Percentiles rank a stretch among this genome's conserved stretches.
These are phyloP conservation scores for Ariopsis seemanni DNA, from an alignment of 2,113 vertebrate genomes.

Conservation along the genomic window DNA sequence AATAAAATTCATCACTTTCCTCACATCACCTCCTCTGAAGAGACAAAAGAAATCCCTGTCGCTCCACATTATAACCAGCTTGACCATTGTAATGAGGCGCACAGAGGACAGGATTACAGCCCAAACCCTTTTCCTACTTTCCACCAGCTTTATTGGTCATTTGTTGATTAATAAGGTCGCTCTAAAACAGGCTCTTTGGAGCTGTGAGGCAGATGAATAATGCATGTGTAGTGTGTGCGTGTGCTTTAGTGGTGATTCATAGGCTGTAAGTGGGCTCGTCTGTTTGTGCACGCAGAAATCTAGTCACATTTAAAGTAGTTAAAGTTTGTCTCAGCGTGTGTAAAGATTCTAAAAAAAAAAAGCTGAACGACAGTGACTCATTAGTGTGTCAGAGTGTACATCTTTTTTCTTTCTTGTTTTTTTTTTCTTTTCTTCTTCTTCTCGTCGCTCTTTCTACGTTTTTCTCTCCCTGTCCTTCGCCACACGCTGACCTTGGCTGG, in stretches of 20 bases:
- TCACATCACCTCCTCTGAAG: constrained; percentile 51
- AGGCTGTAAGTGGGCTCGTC: constrained; percentile 22
- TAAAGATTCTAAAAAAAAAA: constrained; percentile 44
- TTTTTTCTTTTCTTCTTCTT: background rate
- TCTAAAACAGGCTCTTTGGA: constrained; percentile 46
- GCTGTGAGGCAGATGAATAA: constrained; percentile 50
- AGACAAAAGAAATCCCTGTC: constrained; percentile 10
- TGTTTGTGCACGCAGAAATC: constrained; percentile 24
- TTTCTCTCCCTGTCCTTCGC: constrained; percentile 1
- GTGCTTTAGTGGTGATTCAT: constrained; percentile 45
- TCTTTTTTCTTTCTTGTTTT: background rate
- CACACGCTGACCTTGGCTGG: constrained; percentile 50
- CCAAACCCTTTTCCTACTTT: constrained; percentile 42
- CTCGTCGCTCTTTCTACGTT: background rate
- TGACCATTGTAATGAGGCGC: constrained; percentile 19
- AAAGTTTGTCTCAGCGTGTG: constrained; percentile 26
- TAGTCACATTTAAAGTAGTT: background rate
- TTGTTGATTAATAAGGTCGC: constrained; percentile 48
- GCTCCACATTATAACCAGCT: background rate
- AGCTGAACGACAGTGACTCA: constrained; percentile 2
- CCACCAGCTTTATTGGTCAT: constrained; percentile 40
- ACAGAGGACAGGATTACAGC: constrained; percentile 25
- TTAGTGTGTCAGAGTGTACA: constrained; percentile 7
- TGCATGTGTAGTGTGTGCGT: constrained; percentile 40
- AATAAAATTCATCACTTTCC: constrained; percentile 25